These are phyloP conservation scores for Aspidiotus destructor DNA, from an alignment of 2,888 invertebrate genomes.

Conservation along the genomic window DNA sequence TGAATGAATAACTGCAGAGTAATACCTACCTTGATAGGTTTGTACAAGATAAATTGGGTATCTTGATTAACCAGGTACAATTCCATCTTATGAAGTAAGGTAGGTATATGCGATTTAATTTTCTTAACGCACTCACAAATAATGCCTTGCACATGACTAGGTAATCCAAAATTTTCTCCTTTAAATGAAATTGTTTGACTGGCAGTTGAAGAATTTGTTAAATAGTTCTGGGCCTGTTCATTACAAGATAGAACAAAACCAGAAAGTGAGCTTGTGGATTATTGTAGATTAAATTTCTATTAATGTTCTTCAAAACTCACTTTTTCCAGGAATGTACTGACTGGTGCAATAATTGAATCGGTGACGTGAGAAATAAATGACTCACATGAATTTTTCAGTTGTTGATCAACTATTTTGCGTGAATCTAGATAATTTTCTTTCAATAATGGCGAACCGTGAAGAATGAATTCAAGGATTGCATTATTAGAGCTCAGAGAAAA, in stretches of 20 bases:
- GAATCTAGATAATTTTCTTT: conserved; percentile 87
- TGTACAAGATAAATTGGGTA: conserved; percentile 91
- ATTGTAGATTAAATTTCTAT: not conserved
- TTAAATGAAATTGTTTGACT: conserved; percentile 16
- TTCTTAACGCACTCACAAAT: conserved; percentile 67
- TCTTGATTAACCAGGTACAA: conserved; percentile 92
- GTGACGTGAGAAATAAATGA: conserved; percentile 73
- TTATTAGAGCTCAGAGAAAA: conserved; percentile 83
- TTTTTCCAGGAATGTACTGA: conserved; percentile 64
- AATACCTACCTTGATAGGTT: conserved; percentile 69
- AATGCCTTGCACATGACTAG: conserved; percentile 60
- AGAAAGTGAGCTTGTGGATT: not conserved
- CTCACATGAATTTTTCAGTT: conserved; percentile 82
- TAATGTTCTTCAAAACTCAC: conserved; percentile 44
- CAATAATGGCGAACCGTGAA: conserved; percentile 89
- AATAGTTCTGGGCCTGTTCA: too few species aligned
- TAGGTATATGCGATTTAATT: conserved; percentile 68
- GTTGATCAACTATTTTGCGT: conserved; percentile 88
- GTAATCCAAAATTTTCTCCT: conserved; percentile 55
- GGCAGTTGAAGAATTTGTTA: not conserved
- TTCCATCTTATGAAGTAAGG: conserved; percentile 80
- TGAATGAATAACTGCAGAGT: not conserved
- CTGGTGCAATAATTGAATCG: conserved; percentile 61
- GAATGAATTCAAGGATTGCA: conserved; percentile 79
- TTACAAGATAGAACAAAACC: not conserved